These are phyloP conservation scores for Heliconius eleuchia DNA, from an alignment of 1,140 invertebrate genomes.

Conservation along the genomic window DNA sequence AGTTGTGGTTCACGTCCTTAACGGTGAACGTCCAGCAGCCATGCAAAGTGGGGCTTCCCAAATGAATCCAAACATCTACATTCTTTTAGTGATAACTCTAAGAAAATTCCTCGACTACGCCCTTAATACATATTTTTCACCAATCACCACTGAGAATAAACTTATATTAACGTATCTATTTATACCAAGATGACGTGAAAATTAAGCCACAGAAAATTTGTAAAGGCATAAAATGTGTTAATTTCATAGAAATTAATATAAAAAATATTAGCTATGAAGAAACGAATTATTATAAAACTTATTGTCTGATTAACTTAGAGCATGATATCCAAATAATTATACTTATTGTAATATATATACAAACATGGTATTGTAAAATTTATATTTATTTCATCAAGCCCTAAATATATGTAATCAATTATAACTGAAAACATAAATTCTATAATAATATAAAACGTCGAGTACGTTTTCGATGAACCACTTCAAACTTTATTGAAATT, in stretches of 20 bases:
- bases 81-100: background rate
- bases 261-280: slow-evolving; percentile 48
- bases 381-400: background rate
- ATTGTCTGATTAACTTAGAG: slow-evolving; percentile 36
- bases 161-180: slow-evolving; percentile 22
- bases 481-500: background rate
- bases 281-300: slow-evolving; percentile 69
- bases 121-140: background rate
- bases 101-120: background rate
- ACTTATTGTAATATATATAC: slow-evolving; percentile 9
- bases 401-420: background rate
- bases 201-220: slow-evolving; percentile 20
- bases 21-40: slow-evolving; percentile 87
- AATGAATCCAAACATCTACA: slow-evolving; percentile 56
- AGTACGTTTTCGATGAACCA: background rate
- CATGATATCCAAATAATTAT: slow-evolving; percentile 13
- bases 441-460: background rate
- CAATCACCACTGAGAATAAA: slow-evolving; percentile 18
- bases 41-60: slow-evolving; percentile 85
- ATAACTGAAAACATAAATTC: background rate
- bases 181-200: slow-evolving; percentile 49
- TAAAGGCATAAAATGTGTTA: slow-evolving; percentile 49
- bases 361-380: background rate
- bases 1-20: slow-evolving; percentile 85
- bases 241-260: slow-evolving; percentile 23